phyloP scores from a whole-genome alignment of 1,140 invertebrate genomes.

The Gerris buenoi region DNA sequence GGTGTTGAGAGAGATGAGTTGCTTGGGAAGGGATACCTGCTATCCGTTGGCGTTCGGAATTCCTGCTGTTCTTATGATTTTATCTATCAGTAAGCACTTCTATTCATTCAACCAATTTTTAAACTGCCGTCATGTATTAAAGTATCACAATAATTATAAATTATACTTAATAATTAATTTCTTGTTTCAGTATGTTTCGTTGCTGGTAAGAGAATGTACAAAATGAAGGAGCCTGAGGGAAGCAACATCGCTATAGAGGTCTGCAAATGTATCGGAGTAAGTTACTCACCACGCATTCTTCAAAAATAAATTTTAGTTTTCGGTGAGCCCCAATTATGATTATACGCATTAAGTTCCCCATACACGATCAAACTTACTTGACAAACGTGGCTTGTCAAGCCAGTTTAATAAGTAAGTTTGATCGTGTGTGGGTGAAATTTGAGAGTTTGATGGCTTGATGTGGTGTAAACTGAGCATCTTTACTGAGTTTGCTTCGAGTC shows the following conservation, averaged over 20 bases:
- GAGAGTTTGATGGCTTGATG: too few relatives aligned
- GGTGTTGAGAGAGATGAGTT: conserved; percentile 60
- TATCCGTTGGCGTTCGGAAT: conserved; percentile 85
- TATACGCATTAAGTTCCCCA: not conserved
- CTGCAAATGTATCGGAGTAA: conserved; percentile 59
- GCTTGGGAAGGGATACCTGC: conserved; percentile 66
- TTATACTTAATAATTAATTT: not conserved
- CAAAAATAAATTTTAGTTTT: too few relatives aligned
- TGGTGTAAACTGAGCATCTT: too few relatives aligned
- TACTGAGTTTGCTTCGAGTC: not conserved
- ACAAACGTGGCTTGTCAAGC: too few relatives aligned
- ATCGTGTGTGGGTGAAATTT: too few relatives aligned
- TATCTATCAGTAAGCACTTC: conserved; percentile 60
- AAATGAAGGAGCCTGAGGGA: conserved; percentile 57
- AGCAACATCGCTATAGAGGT: conserved; percentile 73
- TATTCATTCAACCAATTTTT: too few relatives aligned
- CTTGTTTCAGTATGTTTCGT: conserved; percentile 63
- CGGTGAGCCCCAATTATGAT: not conserved
- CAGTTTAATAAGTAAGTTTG: too few relatives aligned
- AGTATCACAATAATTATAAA: not conserved
- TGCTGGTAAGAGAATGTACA: conserved; percentile 58
- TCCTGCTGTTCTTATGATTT: conserved; percentile 69
- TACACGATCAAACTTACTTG: too few relatives aligned
- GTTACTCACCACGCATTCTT: too few relatives aligned
- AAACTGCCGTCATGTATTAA: too few relatives aligned